These are phyloP conservation scores for Xiphydria camelus DNA, from an alignment of 2,888 invertebrate genomes.

Conservation along the genomic window DNA sequence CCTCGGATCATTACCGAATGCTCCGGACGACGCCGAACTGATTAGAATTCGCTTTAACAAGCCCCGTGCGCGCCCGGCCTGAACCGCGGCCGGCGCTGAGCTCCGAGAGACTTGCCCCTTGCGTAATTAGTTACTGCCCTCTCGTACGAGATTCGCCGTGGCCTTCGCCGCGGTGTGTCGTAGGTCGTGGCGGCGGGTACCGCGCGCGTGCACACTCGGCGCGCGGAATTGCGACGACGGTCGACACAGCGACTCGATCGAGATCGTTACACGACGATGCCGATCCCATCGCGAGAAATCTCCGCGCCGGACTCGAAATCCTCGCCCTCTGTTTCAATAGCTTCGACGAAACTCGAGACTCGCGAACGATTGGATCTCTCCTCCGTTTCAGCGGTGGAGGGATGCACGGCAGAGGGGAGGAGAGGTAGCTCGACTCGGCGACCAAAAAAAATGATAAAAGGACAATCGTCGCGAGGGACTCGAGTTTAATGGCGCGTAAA, in stretches of 20 bases:
- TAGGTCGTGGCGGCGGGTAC: too few species aligned
- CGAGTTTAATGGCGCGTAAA: constrained; percentile 56
- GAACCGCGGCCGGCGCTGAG: too few species aligned
- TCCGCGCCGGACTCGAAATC: not conserved
- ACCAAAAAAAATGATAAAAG: constrained; percentile 37
- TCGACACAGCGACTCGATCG: too few species aligned
- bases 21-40: constrained; percentile 25
- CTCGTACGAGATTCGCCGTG: too few species aligned
- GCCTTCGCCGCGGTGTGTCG: too few species aligned
- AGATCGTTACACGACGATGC: too few species aligned
- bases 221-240: too few species aligned
- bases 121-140: not conserved
- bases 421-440: too few species aligned
- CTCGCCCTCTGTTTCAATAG: not conserved
- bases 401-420: too few species aligned
- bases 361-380: too few species aligned
- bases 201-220: too few species aligned
- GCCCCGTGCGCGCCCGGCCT: constrained; percentile 9
- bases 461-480: constrained; percentile 48
- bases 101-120: not conserved
- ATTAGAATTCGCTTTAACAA: constrained; percentile 24
- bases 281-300: not conserved
- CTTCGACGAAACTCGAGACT: not conserved
- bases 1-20: constrained; percentile 22
- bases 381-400: too few species aligned